Evolutionary conservation across 2,888 invertebrate genomes (phyloP).

Genomic region (Mimumesa dahlbomi): DNA sequence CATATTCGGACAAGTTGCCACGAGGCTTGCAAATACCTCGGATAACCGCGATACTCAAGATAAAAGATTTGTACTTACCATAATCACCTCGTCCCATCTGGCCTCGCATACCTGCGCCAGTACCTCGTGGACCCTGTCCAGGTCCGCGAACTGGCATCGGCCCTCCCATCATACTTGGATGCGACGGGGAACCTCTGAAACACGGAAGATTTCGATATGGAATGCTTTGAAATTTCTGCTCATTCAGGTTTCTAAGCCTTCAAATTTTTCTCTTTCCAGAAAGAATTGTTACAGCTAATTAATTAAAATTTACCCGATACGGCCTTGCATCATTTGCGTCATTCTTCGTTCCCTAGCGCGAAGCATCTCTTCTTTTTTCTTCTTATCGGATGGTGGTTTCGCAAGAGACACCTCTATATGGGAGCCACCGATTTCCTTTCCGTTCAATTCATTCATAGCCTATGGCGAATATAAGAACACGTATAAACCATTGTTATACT

Average conservation of each 20-base stretch:
- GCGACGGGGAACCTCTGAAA: slow-evolving; percentile 87
- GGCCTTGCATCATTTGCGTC: slow-evolving; percentile 96
- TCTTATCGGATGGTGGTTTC: slow-evolving; percentile 99
- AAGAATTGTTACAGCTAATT: no score
- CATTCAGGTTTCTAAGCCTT: no score
- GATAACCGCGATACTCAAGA: slow-evolving; percentile 13
- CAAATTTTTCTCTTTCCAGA: no score
- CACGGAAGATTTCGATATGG: no score
- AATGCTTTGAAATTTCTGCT: no score
- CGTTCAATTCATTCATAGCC: slow-evolving; percentile 95
- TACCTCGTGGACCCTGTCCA: slow-evolving; percentile 80
- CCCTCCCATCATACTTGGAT: slow-evolving; percentile 87
- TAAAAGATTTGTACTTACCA: slow-evolving; percentile 85
- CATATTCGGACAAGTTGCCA: slow-evolving; percentile 8
- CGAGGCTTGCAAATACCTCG: slow-evolving; percentile 3
- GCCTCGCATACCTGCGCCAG: slow-evolving; percentile 84
- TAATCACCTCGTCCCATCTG: slow-evolving; percentile 93
- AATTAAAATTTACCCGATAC: slow-evolving; percentile 89
- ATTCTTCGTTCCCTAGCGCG: slow-evolving; percentile 95
- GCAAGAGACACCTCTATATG: slow-evolving; percentile 98
- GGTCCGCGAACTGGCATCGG: slow-evolving; percentile 85
- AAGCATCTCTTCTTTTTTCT: slow-evolving; percentile 97
- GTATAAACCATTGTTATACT: no score
- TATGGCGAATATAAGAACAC: slow-evolving; percentile 74
- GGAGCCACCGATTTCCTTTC: slow-evolving; percentile 93